Conservation (phyloP, 2,888 invertebrate genomes). For the Polylopha cassiicola region DNA sequence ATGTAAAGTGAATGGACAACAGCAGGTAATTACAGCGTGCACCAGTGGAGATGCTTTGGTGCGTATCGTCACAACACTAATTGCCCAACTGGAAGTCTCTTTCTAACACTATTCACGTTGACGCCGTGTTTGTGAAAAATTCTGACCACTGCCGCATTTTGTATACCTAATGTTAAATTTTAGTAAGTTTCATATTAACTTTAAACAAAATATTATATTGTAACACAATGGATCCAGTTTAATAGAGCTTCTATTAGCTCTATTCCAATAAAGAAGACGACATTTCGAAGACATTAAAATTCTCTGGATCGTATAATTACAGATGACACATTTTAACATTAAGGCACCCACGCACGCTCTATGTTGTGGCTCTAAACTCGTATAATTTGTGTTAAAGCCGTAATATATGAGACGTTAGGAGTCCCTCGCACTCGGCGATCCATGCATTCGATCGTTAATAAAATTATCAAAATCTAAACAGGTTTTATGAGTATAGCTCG, state of each 20-base stretch:
- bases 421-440: constrained; percentile 61
- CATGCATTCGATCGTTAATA: constrained; percentile 73
- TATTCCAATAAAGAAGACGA: constrained; percentile 70
- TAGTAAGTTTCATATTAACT: constrained; percentile 41
- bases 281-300: constrained; percentile 73
- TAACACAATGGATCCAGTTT: constrained; percentile 66
- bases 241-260: constrained; percentile 47
- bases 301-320: constrained; percentile 74
- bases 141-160: too few relatives aligned
- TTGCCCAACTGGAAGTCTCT: constrained; percentile 45
- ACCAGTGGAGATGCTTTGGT: constrained; percentile 48
- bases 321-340: constrained; percentile 75
- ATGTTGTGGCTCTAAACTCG: constrained; percentile 73
- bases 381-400: constrained; percentile 77
- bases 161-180: too few relatives aligned
- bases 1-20: constrained; percentile 71
- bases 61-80: constrained; percentile 66
- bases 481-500: constrained; percentile 70
- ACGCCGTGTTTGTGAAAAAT: constrained; percentile 12
- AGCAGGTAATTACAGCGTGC: constrained; percentile 59
- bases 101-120: constrained; percentile 13
- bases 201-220: constrained; percentile 55
- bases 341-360: constrained; percentile 70
- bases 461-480: constrained; percentile 77
- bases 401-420: constrained; percentile 74